These are phyloP conservation scores for Drosophila auraria DNA, from an alignment of 1,140 invertebrate species.

Conservation along the genomic window DNA sequence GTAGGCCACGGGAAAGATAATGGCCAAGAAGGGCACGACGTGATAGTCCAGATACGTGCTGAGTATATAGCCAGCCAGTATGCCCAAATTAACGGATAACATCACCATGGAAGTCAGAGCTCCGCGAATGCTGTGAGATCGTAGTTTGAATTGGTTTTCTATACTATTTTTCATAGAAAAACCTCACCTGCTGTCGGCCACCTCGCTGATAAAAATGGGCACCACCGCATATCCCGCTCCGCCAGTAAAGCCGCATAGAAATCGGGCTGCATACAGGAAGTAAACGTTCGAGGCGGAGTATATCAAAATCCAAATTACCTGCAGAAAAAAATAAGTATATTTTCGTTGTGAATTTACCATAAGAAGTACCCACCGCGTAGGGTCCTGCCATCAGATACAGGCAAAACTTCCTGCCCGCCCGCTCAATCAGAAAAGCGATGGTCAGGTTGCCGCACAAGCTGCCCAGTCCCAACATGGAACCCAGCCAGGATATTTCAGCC, in stretches of 20 bases:
- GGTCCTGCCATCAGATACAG: conserved; percentile 83
- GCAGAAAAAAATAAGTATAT: neutral
- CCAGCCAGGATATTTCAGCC: conserved; percentile 81
- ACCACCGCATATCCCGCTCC: conserved; percentile 84
- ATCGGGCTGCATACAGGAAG: conserved; percentile 82
- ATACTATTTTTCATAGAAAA: neutral
- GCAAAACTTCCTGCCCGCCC: conserved; percentile 85
- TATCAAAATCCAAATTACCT: conserved; percentile 80
- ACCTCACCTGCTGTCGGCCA: conserved; percentile 73
- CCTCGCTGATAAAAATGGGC: conserved; percentile 85
- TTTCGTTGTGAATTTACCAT: neutral
- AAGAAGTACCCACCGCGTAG: conserved; percentile 64
- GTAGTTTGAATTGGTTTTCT: neutral
- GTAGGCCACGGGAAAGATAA: conserved; percentile 89
- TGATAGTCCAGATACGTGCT: conserved; percentile 89
- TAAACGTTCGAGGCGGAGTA: conserved; percentile 79
- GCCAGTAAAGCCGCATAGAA: conserved; percentile 83
- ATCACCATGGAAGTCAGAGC: conserved; percentile 93
- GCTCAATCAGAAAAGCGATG: conserved; percentile 80
- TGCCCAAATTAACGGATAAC: conserved; percentile 92
- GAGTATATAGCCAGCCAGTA: conserved; percentile 90
- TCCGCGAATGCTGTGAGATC: conserved; percentile 88
- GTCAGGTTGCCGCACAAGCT: conserved; percentile 72
- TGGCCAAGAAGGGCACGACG: conserved; percentile 89
- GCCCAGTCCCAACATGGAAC: conserved; percentile 78